Conservation (phyloP, 2,797 vertebrate genomes). For the Jordanella pulchra region DNA sequence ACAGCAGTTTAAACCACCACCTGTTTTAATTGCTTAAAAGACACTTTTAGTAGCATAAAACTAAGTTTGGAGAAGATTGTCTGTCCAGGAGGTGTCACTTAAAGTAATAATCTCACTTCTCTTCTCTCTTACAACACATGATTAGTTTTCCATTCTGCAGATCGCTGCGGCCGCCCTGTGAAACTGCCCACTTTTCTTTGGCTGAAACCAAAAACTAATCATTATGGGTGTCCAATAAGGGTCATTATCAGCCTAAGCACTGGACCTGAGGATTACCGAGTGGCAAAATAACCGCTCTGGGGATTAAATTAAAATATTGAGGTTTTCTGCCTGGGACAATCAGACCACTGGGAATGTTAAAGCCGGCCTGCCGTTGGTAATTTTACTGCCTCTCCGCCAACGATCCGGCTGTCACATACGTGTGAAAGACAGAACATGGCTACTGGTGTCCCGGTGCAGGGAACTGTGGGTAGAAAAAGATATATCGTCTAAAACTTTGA, state of each 20-base stretch:
- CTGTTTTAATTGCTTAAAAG: constrained; percentile 32
- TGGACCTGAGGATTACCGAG: constrained; percentile 70
- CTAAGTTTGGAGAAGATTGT: constrained; percentile 35
- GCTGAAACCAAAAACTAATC: constrained; percentile 75
- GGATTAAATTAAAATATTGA: constrained; percentile 77
- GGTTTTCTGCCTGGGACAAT: constrained; percentile 73
- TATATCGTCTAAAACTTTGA: background rate
- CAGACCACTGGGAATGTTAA: constrained; percentile 63
- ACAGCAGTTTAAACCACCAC: constrained; percentile 20
- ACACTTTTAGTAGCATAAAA: constrained; percentile 20
- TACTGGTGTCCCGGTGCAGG: constrained; percentile 32
- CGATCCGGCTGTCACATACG: constrained; percentile 38
- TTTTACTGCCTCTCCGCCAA: constrained; percentile 50
- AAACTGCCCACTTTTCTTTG: constrained; percentile 65
- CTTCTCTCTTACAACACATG: constrained; percentile 53
- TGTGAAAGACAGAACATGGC: constrained; percentile 48
- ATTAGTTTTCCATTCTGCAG: constrained; percentile 74
- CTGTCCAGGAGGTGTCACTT: constrained; percentile 37
- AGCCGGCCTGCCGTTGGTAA: constrained; percentile 38
- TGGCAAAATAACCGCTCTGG: constrained; percentile 72
- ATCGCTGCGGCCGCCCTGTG: constrained; percentile 48
- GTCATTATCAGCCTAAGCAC: constrained; percentile 77
- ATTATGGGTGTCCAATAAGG: constrained; percentile 79
- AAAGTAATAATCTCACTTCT: constrained; percentile 55
- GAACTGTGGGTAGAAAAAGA: constrained; percentile 11